Percentiles rank a stretch among this genome's conserved stretches.
These are phyloP conservation scores for Lytechinus variegatus DNA, from an alignment of 35 echinoderm and acorn worm species.

Conservation along the genomic window DNA sequence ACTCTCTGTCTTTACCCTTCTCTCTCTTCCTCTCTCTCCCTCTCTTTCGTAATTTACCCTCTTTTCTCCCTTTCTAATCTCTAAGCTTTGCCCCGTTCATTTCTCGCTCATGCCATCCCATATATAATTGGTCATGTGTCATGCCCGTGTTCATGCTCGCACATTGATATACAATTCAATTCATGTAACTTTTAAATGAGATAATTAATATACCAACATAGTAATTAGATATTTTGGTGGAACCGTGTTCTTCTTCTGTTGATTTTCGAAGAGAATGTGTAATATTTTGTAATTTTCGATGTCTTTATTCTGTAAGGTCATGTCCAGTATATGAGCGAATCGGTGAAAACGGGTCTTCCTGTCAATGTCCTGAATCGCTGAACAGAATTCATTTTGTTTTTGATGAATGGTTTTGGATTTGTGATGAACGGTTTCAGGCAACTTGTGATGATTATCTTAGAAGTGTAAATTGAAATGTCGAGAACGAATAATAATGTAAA, in stretches of 20 bases:
- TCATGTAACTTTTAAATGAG: too few relatives aligned
- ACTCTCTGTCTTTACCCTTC: background rate
- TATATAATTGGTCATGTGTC: too few relatives aligned
- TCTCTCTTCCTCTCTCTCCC: background rate
- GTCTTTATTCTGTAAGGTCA: background rate
- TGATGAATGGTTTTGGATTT: too few relatives aligned
- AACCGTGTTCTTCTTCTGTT: too few relatives aligned
- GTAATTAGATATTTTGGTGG: too few relatives aligned
- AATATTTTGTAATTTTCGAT: background rate
- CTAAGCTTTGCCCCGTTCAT: too few relatives aligned
- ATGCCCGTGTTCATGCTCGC: too few relatives aligned
- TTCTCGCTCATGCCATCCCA: too few relatives aligned
- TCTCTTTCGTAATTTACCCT: too few relatives aligned
- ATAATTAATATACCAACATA: too few relatives aligned
- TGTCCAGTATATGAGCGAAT: background rate
- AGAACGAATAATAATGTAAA: background rate
- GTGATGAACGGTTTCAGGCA: background rate
- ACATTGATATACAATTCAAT: too few relatives aligned
- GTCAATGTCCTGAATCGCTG: background rate
- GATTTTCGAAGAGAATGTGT: background rate
- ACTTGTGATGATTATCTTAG: background rate
- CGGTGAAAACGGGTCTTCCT: background rate
- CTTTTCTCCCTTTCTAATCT: too few relatives aligned
- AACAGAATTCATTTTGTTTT: background rate
- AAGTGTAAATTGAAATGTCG: background rate